These are phyloP conservation scores for Noctua janthina DNA, from an alignment of 2,888 invertebrate genomes.

Conservation along the genomic window DNA sequence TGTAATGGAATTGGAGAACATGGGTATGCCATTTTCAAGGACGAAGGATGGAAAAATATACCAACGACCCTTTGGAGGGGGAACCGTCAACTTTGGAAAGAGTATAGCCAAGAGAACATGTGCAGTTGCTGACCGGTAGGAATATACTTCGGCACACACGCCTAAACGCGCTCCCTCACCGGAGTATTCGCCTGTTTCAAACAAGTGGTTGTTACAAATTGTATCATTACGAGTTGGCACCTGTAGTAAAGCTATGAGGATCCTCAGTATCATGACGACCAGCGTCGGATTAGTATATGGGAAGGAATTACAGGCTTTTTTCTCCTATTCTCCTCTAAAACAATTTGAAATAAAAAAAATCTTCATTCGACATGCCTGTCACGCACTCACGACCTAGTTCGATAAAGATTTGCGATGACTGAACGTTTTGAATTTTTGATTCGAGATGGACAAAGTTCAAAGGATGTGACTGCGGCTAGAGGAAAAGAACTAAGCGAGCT, in stretches of 20 bases:
- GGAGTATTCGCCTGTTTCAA: not conserved
- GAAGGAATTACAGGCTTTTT: too few relatives aligned
- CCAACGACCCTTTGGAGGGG: slow-evolving; percentile 99
- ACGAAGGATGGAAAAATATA: slow-evolving; percentile 99
- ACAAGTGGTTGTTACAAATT: not conserved
- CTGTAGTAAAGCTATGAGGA: not conserved
- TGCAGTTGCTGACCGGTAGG: slow-evolving; percentile 96
- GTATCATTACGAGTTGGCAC: not conserved
- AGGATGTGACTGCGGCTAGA: not conserved
- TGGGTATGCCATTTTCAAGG: slow-evolving; percentile 99
- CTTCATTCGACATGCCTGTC: too few relatives aligned
- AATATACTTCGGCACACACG: not conserved
- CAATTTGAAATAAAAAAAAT: too few relatives aligned
- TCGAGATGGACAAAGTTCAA: too few relatives aligned
- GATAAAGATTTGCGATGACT: not conserved
- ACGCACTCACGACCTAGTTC: not conserved
- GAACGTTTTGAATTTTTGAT: not conserved
- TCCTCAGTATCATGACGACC: too few relatives aligned
- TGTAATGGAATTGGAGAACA: slow-evolving; percentile 96
- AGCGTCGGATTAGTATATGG: too few relatives aligned
- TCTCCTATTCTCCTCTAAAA: too few relatives aligned
- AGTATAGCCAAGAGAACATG: slow-evolving; percentile 98
- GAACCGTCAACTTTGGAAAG: slow-evolving; percentile 97
- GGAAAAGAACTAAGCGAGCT: not conserved
- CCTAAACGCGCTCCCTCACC: not conserved